Evolutionary conservation across 2,888 invertebrate species (phyloP), one percentile per base, ranked within the genome.

Genomic region (Phyllotreta striolata): DNA sequence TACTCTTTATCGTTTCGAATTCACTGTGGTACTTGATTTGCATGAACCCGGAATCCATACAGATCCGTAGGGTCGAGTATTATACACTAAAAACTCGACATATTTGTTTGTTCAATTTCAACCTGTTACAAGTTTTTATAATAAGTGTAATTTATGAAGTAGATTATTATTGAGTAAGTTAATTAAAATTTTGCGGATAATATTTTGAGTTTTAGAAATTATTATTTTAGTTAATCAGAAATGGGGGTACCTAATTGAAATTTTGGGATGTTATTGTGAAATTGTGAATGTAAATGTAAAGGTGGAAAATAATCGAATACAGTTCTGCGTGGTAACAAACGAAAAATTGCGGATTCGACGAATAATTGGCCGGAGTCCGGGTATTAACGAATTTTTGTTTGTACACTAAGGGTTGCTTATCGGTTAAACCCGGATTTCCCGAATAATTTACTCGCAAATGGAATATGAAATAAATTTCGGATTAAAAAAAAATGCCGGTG

Each of bases 1-100:
- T 47, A 57, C 39, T 57, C 47, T 57, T 57, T 57, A 57, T 57
- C 57, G 40, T 47, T 57, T 47, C n/a, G 12, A 14, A 57, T 13
- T 44, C 57, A 57, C 47, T 5, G 24, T 39, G 44, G 46, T 56
- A 38, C 56, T 56, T 37, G 46, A 56, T 56, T 46, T 13, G 56
- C 44, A 46, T 38, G 47, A 24, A 1, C 24, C 24, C 24, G 24
- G 24, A 24, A 24, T 24, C 24, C n/a, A 4, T 24, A 24, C 24
- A 24, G 24, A 24, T 24, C 24, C 24, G 24, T 24, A 24, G n/a
- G n/a, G n/a, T n/a, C n/a, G n/a, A n/a, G 2, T 4, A 24, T 24
- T 24, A 24, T 24, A 24, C 24, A 3, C 24, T 24, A 1, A 24
- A 24, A 24, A 24, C 24, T 24, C 24, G 24, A 24, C 24, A 24